Conservation (phyloP, 2,113 vertebrate genomes). For the Aptenodytes forsteri region DNA sequence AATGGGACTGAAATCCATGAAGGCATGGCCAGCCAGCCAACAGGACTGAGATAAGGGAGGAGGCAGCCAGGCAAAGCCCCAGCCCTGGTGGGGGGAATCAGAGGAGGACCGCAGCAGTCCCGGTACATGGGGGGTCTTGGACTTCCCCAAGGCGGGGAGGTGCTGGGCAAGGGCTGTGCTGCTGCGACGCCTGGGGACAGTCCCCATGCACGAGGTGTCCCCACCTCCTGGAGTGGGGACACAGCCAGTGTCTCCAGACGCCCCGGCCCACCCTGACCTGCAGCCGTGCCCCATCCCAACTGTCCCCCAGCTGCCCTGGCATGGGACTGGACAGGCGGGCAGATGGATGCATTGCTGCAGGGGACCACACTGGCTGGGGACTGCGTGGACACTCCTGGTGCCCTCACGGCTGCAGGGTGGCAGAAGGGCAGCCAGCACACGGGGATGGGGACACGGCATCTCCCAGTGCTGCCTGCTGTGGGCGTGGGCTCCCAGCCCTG, state of each 20-base stretch:
- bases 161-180: accelerated
- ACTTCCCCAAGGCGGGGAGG: accelerated
- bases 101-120: background rate
- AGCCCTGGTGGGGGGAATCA: no score
- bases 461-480: accelerated
- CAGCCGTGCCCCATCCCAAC: background rate
- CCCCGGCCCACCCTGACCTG: no score
- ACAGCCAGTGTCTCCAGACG: background rate
- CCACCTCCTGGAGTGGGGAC: accelerated
- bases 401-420: accelerated
- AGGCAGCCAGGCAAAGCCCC: background rate
- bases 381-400: accelerated
- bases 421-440: no score
- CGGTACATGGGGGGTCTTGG: accelerated
- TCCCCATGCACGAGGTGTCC: accelerated
- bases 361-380: accelerated
- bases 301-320: background rate
- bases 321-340: accelerated
- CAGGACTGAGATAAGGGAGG: accelerated
- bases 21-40: accelerated
- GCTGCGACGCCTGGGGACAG: accelerated
- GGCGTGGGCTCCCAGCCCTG: accelerated
- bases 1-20: background rate
- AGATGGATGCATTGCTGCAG: accelerated
- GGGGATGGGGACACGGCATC: accelerated